Evolutionary conservation across 2,113 vertebrate species (phyloP).

Genomic region (Lagopus muta): DNA sequence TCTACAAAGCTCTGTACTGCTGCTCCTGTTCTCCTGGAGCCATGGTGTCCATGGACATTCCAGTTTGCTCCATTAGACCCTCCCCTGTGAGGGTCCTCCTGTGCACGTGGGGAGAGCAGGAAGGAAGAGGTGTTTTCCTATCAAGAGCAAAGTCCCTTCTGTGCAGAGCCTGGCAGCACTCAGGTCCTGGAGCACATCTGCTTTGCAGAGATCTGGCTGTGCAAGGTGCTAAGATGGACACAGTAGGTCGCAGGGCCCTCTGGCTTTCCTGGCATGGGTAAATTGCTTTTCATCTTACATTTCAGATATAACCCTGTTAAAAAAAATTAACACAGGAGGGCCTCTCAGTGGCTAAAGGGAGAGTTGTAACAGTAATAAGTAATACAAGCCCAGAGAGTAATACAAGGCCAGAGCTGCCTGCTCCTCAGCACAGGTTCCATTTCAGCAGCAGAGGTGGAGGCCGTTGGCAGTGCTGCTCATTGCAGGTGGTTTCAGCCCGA

Average conservation of each 20-base stretch:
- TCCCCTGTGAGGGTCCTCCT: background rate
- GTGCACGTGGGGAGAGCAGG: background rate
- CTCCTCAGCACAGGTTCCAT: background rate
- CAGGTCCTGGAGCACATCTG: background rate
- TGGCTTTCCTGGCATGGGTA: background rate
- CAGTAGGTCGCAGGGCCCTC: background rate
- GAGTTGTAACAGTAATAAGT: background rate
- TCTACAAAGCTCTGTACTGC: background rate
- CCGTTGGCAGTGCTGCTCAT: background rate
- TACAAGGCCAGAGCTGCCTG: background rate
- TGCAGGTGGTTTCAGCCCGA: background rate
- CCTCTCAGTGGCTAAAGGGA: background rate
- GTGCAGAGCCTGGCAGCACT: background rate
- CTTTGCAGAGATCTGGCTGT: too few species aligned
- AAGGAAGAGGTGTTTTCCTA: background rate
- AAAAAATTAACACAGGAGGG: background rate
- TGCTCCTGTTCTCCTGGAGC: background rate
- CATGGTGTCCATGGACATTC: rapidly evolving
- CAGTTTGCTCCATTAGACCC: background rate
- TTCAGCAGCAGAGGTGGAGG: background rate
- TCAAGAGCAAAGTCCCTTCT: rapidly evolving
- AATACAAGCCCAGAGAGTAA: background rate
- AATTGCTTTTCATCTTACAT: background rate
- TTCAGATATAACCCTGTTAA: background rate
- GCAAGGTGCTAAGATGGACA: background rate